These are phyloP conservation scores for Scopus umbretta DNA, from an alignment of 2,113 vertebrate genomes.

Conservation along the genomic window DNA sequence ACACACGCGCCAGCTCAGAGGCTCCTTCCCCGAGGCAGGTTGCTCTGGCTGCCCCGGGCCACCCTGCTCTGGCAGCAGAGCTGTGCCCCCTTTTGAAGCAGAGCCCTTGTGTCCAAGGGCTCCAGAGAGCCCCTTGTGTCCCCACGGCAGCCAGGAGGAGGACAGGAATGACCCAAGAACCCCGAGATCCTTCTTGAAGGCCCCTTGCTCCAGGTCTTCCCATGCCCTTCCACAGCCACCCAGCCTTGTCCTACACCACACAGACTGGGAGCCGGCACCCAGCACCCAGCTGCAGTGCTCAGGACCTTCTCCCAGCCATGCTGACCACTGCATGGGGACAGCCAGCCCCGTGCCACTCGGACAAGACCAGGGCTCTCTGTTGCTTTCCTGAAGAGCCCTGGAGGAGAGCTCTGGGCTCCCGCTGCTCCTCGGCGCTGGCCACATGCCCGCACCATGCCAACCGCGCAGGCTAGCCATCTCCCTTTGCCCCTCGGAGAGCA, in stretches of 20 bases:
- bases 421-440: background rate
- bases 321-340: background rate
- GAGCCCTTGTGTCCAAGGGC: background rate
- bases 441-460: fast-evolving
- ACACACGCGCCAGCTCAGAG: background rate
- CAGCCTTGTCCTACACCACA: background rate
- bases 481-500: background rate
- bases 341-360: background rate
- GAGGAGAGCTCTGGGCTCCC: background rate
- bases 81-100: background rate
- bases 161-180: background rate
- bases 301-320: background rate
- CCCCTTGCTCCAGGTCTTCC: background rate
- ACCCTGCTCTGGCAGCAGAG: background rate
- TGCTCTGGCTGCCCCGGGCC: background rate
- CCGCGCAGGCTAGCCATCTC: background rate
- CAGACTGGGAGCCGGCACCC: background rate
- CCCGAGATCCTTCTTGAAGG: background rate
- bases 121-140: background rate
- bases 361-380: background rate
- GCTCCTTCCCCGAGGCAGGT: background rate
- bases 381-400: background rate
- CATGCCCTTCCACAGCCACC: background rate
- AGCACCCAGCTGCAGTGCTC: background rate
- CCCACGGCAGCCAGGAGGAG: background rate